These are phyloP conservation scores for Pomacea canaliculata DNA, from an alignment of 2,888 invertebrate genomes.

Conservation along the genomic window DNA sequence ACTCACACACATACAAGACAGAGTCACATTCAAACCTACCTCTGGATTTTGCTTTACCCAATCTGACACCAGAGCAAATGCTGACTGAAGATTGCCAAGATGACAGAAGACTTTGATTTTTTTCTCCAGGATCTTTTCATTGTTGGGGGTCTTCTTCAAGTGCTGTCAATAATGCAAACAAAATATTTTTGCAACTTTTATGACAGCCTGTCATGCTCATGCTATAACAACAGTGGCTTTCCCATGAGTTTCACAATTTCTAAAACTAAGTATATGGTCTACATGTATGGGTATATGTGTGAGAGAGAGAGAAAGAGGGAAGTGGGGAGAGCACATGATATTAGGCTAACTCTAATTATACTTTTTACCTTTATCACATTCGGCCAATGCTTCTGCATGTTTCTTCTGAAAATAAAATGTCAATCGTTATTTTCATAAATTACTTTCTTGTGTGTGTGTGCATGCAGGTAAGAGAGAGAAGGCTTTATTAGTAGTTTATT, in stretches of 20 bases:
- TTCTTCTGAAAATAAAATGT: constrained; percentile 55
- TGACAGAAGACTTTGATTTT: constrained; percentile 63
- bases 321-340: too few relatives aligned
- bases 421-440: too few relatives aligned
- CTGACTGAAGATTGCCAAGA: constrained; percentile 59
- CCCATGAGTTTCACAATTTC: too few relatives aligned
- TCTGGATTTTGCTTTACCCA: constrained; percentile 58
- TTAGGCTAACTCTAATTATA: too few relatives aligned
- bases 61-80: constrained; percentile 50
- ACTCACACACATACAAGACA: too few relatives aligned
- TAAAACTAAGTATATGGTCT: too few relatives aligned
- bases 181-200: too few relatives aligned
- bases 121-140: constrained; percentile 58
- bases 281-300: neutral
- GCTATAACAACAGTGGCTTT: too few relatives aligned
- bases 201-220: too few relatives aligned
- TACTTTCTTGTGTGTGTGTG: too few relatives aligned
- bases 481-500: too few relatives aligned
- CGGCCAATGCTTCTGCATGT: constrained; percentile 53
- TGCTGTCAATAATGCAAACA: constrained; percentile 30
- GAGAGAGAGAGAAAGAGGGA: neutral
- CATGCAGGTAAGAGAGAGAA: too few relatives aligned
- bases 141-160: constrained; percentile 43
- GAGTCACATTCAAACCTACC: constrained; percentile 39
- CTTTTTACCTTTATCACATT: constrained; percentile 58